phyloP scores from a whole-genome alignment of 2,797 vertebrate genomes.

The Crypturellus tataupa region DNA sequence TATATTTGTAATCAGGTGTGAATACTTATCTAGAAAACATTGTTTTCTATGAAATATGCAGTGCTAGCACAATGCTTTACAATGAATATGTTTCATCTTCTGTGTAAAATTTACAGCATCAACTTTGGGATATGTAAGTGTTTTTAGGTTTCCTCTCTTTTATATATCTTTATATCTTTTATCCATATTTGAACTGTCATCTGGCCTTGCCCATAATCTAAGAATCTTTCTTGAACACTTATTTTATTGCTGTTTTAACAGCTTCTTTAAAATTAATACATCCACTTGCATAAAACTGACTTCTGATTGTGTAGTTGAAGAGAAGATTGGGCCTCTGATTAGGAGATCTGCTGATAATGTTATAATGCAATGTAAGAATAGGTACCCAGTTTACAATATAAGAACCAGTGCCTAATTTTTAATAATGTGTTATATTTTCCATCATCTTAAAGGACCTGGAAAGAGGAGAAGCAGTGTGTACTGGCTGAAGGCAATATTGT shows the following conservation, averaged over 20 bases:
- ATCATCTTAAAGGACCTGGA: background rate
- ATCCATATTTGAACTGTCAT: background rate
- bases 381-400: too few relatives aligned
- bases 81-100: background rate
- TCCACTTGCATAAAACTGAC: background rate
- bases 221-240: background rate
- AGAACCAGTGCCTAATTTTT: background rate
- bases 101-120: background rate
- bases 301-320: background rate
- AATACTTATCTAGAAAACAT: background rate
- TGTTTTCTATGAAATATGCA: background rate
- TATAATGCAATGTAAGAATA: background rate
- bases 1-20: background rate
- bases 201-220: background rate
- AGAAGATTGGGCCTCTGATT: background rate
- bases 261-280: background rate
- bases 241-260: background rate
- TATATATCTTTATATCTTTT: background rate
- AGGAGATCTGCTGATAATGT: background rate
- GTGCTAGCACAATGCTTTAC: background rate
- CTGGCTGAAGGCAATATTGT: slow-evolving; percentile 11
- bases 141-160: background rate
- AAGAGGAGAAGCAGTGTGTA: background rate
- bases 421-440: background rate
- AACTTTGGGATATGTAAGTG: background rate